Evolutionary conservation across 2,888 invertebrate species (phyloP), one percentile per base, ranked within the genome.

Genomic region (Amiota communis): DNA sequence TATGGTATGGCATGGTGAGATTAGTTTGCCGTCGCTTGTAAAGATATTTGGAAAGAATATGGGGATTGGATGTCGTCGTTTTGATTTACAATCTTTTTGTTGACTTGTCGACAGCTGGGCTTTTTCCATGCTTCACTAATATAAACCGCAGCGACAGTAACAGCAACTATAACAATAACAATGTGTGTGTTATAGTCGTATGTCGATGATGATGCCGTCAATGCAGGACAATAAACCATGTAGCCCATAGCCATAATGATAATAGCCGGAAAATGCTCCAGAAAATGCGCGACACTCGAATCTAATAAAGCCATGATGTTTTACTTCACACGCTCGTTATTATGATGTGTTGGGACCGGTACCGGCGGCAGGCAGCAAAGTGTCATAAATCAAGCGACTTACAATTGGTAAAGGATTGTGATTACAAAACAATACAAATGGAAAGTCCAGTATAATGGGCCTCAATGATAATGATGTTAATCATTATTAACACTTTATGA

Each of bases 11-110:
- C n/a, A n/a, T n/a, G 36, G 36, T 36, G 36, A 36, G 2, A 6
- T 36, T 36, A 36, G 36, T 36, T 36, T 36, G 36, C 36, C 36
- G 36, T 36, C 36, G 36, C 36, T 36, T 6, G 36, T 36, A 6
- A 36, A 2, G 8, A 36, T 36, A 36, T 12, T 1, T 12, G 8
- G 53, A n/a, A 13, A 13, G 57, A 8, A 17, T 4, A 1, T n/a
- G 6, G 15, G 17, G 15, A 20, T 12, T 23, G 69, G 11, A 36
- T 69, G 69, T 23, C 8, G 20, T 15, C 46, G 69, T 11, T 61
- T 72, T 82, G 83, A 84, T 83, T 82, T 84, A 82, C 81, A 84
- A 81, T 74, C 75, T 48, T 71, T 10, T 11, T 59, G 59, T 59
- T 20, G 59, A 59, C 59, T 59, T 59, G 56, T 53, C 75, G 78